A percentile compares a stretch with the other conserved stretches of the same genome.
phyloP scores from a whole-genome alignment of 2,797 vertebrate genomes.

The Alcedo quadribrachys region DNA sequence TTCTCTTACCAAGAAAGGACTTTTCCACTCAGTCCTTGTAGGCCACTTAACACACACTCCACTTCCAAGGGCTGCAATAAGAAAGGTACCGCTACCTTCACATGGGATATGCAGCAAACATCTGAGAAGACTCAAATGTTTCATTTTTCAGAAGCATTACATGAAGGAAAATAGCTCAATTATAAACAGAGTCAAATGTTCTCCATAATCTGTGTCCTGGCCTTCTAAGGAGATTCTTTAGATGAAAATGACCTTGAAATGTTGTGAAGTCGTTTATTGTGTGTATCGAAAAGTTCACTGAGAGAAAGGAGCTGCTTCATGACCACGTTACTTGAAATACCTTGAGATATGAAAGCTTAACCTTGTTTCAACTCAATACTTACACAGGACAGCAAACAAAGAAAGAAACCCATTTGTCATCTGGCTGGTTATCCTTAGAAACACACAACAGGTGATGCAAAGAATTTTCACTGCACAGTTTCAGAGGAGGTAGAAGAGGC shows the following conservation, averaged over 20 bases:
- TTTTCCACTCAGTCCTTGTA: not conserved
- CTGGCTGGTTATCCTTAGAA: not conserved
- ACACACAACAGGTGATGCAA: not conserved
- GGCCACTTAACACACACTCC: not conserved
- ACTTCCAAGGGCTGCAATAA: not conserved
- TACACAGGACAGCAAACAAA: not conserved
- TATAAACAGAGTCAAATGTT: not conserved
- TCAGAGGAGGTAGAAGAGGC: not conserved
- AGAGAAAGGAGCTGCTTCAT: not conserved
- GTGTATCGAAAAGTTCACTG: not conserved
- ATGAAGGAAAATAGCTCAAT: not conserved
- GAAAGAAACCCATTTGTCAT: not conserved
- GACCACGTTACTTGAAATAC: not conserved
- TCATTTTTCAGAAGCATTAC: not conserved
- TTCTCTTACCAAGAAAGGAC: not conserved
- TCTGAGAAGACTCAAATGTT: not conserved
- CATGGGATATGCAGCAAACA: not conserved
- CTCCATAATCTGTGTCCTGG: not conserved
- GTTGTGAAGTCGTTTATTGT: not conserved
- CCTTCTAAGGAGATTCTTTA: not conserved
- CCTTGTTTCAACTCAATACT: not conserved
- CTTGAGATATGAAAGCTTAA: not conserved
- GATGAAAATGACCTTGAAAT: not conserved
- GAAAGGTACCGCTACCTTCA: not conserved
- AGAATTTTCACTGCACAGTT: not conserved